Evolutionary conservation across 2,888 invertebrate genomes (phyloP).

Genomic region (Hemistola chrysoprasaria): DNA sequence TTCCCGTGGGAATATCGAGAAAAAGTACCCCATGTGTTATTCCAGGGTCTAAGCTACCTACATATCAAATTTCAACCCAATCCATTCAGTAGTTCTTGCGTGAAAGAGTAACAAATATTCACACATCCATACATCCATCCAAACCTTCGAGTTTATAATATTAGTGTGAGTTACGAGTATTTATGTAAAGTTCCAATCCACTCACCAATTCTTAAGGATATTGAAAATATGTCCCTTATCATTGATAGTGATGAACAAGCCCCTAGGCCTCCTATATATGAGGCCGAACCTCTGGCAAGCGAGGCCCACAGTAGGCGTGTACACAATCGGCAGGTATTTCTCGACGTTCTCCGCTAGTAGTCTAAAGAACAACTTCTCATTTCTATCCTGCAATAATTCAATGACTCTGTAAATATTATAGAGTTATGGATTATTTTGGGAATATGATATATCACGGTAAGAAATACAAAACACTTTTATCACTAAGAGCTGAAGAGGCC

Average conservation of each 20-base stretch:
- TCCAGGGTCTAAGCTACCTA: too few species aligned
- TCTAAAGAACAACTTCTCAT: slow-evolving; percentile 97
- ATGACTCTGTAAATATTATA: slow-evolving; percentile 39
- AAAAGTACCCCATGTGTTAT: too few species aligned
- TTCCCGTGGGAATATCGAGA: too few species aligned
- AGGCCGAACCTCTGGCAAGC: slow-evolving; percentile 99
- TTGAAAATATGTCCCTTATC: slow-evolving; percentile 96
- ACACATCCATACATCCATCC: too few species aligned
- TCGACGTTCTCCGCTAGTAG: slow-evolving; percentile 96
- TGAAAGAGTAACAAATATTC: too few species aligned
- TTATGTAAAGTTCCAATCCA: slow-evolving; percentile 22
- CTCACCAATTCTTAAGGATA: slow-evolving; percentile 95
- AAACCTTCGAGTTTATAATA: too few species aligned
- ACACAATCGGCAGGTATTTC: slow-evolving; percentile 97
- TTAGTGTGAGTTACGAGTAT: too few species aligned
- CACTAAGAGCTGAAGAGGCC: too few species aligned
- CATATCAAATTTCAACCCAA: too few species aligned
- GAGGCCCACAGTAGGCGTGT: slow-evolving; percentile 98
- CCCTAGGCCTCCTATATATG: slow-evolving; percentile 96
- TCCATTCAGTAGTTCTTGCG: too few species aligned
- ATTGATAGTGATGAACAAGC: slow-evolving; percentile 97
- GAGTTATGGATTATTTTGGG: not conserved
- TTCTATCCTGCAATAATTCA: slow-evolving; percentile 89
- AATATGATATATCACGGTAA: not conserved
- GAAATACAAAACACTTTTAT: too few species aligned